Evolutionary conservation across 37 sponge, comb jelly and placozoan species (phyloP), one percentile per base, ranked within the genome.

Genomic region (Axinella damicornis): DNA sequence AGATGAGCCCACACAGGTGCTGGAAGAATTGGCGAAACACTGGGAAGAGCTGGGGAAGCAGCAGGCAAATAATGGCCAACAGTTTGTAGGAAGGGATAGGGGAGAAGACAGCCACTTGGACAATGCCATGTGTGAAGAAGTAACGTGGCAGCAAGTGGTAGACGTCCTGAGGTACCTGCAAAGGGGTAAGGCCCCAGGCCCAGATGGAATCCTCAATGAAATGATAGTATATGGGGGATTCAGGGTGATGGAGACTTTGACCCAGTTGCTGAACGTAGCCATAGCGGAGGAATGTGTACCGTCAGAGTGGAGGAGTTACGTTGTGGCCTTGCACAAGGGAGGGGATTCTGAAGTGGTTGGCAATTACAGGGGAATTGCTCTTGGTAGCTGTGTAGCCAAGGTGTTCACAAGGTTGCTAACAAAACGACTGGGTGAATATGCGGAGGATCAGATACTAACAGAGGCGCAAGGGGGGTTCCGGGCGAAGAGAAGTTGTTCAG

Each of bases 391-490:
- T n/a, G 64, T 63, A 22, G 78, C 63, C 39, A 63, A 77, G 35
- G 46, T 52, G 64, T 78, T 78, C 61, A 63, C 63, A 36, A 61
- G 32, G 36, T 36, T 78, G n/a, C 36, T 78, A 36, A 63, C 46
- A 52, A 39, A 27, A 36, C 27, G 65, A 35, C 34, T 78, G 2
- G 34, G 64, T 36, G 64, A 37, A 64, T 35, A 36, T 24, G 30
- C 64, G 33, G 65, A 78, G 78, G 46, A 46, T 12, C 22, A 37
- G 4, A 63, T 27, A 19, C 37, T 64, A 30, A 63, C 36, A 36
- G 78, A 78, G 24, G 64, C 46, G 39, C 78, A 64, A 63, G 62
- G 78, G 28, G 78, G 78, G 35, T 61, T 78, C 61, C 59, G 78
- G 35, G 64, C 62, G 54, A 78, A 35, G 64, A 61, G 65, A 62